Conservation (phyloP, 1,140 invertebrate genomes). For the Portunus trituberculatus region DNA sequence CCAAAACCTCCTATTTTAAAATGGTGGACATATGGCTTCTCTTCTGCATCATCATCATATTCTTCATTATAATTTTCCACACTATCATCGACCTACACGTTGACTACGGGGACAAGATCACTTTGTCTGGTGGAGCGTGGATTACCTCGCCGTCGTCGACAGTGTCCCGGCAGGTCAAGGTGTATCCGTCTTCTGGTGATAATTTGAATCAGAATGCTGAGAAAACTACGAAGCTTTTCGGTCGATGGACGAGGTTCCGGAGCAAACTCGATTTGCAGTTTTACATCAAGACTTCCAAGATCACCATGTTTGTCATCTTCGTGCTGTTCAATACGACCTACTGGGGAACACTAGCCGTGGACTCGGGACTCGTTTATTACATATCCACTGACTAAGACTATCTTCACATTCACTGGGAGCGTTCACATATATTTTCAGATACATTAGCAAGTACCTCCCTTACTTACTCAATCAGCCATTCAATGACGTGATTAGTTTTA, state of each 20-base stretch:
- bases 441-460: no score
- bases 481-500: no score
- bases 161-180: neutral
- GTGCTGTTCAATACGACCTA: conserved; percentile 58
- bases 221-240: neutral
- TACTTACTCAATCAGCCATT: no score
- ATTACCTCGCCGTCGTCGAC: neutral
- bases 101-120: neutral
- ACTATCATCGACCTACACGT: conserved; percentile 63
- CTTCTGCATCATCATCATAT: conserved; percentile 73
- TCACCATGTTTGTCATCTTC: conserved; percentile 30
- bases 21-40: conserved; percentile 74
- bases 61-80: conserved; percentile 72
- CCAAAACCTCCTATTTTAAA: conserved; percentile 74
- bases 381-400: neutral
- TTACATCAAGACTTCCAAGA: conserved; percentile 39
- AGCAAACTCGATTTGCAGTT: neutral
- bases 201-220: neutral
- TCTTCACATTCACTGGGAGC: neutral
- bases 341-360: conserved; percentile 54
- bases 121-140: neutral
- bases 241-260: neutral
- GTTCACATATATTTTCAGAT: no score
- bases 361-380: conserved; percentile 64
- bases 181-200: neutral